These are phyloP conservation scores for Acromyrmex heyeri DNA, from an alignment of 1,140 invertebrate species.

Conservation along the genomic window DNA sequence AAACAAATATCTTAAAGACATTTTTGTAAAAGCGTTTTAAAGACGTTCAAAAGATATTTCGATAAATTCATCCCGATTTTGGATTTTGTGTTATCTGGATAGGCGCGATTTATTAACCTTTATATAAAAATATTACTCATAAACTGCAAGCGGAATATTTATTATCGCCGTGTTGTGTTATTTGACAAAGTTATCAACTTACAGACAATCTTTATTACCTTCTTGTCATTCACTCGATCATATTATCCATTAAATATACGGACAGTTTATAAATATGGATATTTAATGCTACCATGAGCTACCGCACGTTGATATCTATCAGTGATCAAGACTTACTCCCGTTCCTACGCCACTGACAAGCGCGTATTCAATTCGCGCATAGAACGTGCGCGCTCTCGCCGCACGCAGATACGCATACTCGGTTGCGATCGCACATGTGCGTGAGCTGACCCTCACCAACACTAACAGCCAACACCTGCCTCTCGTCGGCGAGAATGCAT, in stretches of 20 bases:
- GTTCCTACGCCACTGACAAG: constrained; percentile 73
- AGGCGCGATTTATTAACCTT: background rate
- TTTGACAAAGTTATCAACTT: background rate
- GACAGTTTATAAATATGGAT: constrained; percentile 23
- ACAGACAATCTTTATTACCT: background rate
- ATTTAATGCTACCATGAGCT: background rate
- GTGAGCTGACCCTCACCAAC: constrained; percentile 68
- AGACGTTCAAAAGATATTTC: no score
- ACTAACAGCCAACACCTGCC: constrained; percentile 72
- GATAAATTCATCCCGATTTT: no score
- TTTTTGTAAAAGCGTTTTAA: no score
- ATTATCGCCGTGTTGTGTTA: background rate
- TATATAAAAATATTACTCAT: background rate
- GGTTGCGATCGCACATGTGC: constrained; percentile 13
- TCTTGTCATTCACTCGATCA: background rate
- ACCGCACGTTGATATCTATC: constrained; percentile 7
- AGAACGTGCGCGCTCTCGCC: constrained; percentile 64
- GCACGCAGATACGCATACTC: constrained; percentile 61
- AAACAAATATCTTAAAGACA: no score
- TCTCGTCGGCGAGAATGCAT: constrained; percentile 56
- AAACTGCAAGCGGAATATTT: constrained; percentile 2
- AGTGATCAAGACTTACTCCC: constrained; percentile 21
- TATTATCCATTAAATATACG: background rate
- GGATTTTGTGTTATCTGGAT: no score
- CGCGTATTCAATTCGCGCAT: constrained; percentile 78